phyloP scores from a whole-genome alignment of 2,888 invertebrate species.

The Meteorus cinctellus region DNA sequence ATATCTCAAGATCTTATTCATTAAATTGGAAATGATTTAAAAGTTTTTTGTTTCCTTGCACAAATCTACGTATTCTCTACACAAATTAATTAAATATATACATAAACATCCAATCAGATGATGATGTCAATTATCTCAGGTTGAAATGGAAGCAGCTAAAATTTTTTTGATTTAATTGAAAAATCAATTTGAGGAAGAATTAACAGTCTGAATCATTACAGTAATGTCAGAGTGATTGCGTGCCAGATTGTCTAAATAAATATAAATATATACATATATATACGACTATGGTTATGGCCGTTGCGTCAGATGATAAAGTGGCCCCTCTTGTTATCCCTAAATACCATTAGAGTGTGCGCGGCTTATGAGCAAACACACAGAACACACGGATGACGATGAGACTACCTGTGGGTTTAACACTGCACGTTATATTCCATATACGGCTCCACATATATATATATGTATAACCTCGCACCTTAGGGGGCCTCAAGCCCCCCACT shows the following conservation, averaged over 20 bases:
- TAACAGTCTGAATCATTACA: neutral
- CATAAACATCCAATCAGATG: neutral
- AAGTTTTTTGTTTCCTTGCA: no score
- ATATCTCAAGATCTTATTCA: no score
- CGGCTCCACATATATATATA: constrained; percentile 55
- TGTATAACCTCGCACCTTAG: constrained; percentile 66
- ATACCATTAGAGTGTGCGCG: constrained; percentile 65
- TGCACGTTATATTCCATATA: constrained; percentile 57
- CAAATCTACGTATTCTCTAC: neutral
- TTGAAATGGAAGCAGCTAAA: neutral
- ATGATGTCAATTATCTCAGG: neutral
- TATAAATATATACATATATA: neutral
- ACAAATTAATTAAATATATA: neutral
- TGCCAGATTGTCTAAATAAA: neutral
- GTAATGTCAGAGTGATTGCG: neutral
- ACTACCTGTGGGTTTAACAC: constrained; percentile 68
- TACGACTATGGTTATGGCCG: neutral
- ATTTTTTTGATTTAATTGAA: neutral
- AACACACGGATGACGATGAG: constrained; percentile 67
- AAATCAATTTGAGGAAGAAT: neutral
- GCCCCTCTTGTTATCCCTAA: constrained; percentile 71
- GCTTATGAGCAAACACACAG: constrained; percentile 71
- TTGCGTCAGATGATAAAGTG: constrained; percentile 69
- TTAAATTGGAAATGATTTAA: no score
- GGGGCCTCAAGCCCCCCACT: constrained; percentile 69